These are phyloP conservation scores for Callyntrura guangdongensis DNA, from an alignment of 2,888 invertebrate genomes.

Conservation along the genomic window DNA sequence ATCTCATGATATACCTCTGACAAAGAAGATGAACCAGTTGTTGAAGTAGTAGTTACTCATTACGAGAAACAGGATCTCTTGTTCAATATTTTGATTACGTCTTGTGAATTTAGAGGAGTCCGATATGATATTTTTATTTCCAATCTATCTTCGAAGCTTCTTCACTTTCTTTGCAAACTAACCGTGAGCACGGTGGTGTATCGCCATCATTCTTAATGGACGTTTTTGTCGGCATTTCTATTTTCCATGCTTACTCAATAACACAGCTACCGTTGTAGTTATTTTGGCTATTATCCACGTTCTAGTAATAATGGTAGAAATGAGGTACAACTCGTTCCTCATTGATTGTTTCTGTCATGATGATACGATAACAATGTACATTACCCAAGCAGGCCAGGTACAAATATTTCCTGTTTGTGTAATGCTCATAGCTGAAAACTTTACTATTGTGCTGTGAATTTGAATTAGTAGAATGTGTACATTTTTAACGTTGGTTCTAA, in stretches of 20 bases:
- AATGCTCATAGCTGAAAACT: neutral
- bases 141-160: constrained; percentile 24
- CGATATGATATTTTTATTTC: constrained; percentile 30
- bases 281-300: constrained; percentile 16
- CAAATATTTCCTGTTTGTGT: neutral
- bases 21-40: constrained; percentile 60
- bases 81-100: constrained; percentile 69
- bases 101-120: constrained; percentile 19
- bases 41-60: constrained; percentile 33
- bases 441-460: constrained; percentile 15
- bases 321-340: neutral
- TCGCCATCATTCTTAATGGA: neutral
- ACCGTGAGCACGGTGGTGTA: neutral
- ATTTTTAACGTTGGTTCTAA: neutral
- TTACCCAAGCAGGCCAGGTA: neutral
- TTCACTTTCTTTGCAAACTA: constrained; percentile 52
- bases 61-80: constrained; percentile 58
- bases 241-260: constrained; percentile 31
- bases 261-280: constrained; percentile 39
- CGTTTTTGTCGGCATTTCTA: constrained; percentile 24
- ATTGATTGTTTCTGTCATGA: constrained; percentile 23
- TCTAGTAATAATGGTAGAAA: neutral
- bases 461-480: constrained; percentile 4
- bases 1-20: constrained; percentile 1
- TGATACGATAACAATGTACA: neutral